phyloP scores from a whole-genome alignment of 2,888 invertebrate genomes.

The Oscheius myriophilus region DNA sequence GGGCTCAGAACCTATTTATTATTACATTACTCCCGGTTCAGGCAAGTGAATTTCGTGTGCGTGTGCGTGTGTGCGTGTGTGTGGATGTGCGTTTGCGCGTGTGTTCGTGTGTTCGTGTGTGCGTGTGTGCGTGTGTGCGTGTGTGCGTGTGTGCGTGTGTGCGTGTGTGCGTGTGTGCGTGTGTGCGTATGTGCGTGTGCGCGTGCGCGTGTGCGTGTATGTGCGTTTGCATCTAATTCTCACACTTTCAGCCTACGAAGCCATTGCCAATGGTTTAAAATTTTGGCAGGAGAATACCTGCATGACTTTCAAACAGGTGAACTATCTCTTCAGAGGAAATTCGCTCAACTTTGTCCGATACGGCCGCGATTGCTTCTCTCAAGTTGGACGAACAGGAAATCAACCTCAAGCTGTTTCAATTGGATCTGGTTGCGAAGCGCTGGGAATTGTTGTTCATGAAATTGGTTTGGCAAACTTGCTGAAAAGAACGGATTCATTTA shows the following conservation, averaged over 20 bases:
- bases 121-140: too few species aligned
- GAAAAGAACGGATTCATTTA: not conserved
- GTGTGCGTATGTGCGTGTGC: too few species aligned
- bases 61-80: too few species aligned
- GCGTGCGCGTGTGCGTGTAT: too few species aligned
- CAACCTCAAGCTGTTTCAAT: constrained; percentile 60
- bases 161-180: too few species aligned
- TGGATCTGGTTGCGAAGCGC: constrained; percentile 63
- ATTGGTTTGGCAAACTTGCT: constrained; percentile 47
- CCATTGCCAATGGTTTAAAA: constrained; percentile 55
- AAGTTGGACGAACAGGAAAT: constrained; percentile 63
- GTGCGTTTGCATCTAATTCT: too few species aligned
- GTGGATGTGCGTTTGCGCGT: too few species aligned
- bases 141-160: too few species aligned
- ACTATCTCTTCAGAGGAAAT: constrained; percentile 30
- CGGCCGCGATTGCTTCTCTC: constrained; percentile 39
- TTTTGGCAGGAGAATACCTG: constrained; percentile 65
- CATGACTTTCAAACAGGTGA: constrained; percentile 46
- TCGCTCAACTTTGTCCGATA: constrained; percentile 47
- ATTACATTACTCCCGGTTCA: constrained; percentile 50
- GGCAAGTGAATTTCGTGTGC: too few species aligned
- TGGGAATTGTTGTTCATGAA: constrained; percentile 67
- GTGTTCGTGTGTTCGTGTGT: too few species aligned
- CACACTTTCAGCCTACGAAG: constrained; percentile 40
- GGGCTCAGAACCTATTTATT: constrained; percentile 49